phyloP scores from a whole-genome alignment of 2,797 vertebrate genomes.

The Thaleichthys pacificus region DNA sequence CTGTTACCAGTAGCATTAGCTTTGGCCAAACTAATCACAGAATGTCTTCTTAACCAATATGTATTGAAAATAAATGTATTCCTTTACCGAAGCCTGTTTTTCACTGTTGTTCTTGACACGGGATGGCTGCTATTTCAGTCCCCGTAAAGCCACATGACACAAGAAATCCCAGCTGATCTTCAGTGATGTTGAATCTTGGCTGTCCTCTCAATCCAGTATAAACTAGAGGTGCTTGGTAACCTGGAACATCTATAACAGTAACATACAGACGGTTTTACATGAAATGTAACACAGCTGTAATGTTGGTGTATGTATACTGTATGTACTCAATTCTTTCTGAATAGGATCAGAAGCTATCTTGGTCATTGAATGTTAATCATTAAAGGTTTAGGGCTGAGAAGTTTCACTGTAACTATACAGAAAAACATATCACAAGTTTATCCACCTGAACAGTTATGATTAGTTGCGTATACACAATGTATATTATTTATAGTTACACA shows the following conservation, averaged over 20 bases:
- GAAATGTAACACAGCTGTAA: background rate
- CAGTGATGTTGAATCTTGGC: background rate
- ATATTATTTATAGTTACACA: too few species aligned
- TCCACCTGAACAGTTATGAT: too few species aligned
- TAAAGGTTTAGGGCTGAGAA: background rate
- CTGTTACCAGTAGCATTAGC: too few species aligned
- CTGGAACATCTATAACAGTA: background rate
- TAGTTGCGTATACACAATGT: too few species aligned
- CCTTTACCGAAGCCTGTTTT: background rate
- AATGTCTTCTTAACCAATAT: background rate
- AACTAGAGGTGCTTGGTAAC: background rate
- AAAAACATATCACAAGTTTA: too few species aligned
- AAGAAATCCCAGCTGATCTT: conserved; percentile 5
- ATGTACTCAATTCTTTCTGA: background rate
- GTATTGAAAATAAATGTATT: background rate
- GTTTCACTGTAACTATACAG: too few species aligned
- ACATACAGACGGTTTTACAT: background rate
- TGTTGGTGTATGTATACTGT: background rate
- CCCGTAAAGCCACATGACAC: conserved; percentile 3
- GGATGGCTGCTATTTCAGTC: background rate
- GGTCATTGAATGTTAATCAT: background rate
- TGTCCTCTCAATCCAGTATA: background rate
- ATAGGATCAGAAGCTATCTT: background rate
- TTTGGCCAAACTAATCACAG: too few species aligned
- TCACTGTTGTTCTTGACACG: background rate